These are phyloP conservation scores for Patiria pectinifera DNA, from an alignment of 53 echinoderm and acorn worm species.

Conservation along the genomic window DNA sequence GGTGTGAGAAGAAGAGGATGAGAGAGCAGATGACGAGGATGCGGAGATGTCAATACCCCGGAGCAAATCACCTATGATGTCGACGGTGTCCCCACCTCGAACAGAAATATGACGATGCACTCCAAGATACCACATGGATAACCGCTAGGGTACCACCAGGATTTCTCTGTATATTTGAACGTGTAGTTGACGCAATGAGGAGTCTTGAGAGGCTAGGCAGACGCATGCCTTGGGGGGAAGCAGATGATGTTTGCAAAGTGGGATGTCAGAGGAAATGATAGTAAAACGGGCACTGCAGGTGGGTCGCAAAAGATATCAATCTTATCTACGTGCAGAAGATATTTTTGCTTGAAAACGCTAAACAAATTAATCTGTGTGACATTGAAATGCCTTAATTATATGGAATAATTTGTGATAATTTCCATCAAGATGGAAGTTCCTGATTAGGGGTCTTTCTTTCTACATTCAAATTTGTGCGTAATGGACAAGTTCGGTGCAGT, in stretches of 20 bases:
- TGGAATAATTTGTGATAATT: background rate
- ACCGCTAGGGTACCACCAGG: background rate
- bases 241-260: background rate
- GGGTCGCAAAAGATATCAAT: background rate
- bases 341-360: too few relatives aligned
- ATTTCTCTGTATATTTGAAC: background rate
- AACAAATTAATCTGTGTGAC: too few relatives aligned
- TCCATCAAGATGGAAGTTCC: background rate
- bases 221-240: background rate
- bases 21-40: background rate
- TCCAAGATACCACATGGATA: background rate
- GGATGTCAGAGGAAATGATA: background rate
- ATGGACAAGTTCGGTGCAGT: too few relatives aligned
- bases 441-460: too few relatives aligned
- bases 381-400: background rate
- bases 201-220: background rate
- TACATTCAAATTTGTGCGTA: too few relatives aligned
- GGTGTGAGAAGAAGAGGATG: background rate
- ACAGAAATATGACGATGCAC: constrained; percentile 5
- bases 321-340: background rate
- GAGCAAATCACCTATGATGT: constrained; percentile 45
- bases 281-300: background rate
- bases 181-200: constrained; percentile 2
- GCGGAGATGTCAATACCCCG: constrained; percentile 10
- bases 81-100: background rate